phyloP scores from a whole-genome alignment of 2,888 invertebrate genomes.

The Ernsta delagoae region DNA sequence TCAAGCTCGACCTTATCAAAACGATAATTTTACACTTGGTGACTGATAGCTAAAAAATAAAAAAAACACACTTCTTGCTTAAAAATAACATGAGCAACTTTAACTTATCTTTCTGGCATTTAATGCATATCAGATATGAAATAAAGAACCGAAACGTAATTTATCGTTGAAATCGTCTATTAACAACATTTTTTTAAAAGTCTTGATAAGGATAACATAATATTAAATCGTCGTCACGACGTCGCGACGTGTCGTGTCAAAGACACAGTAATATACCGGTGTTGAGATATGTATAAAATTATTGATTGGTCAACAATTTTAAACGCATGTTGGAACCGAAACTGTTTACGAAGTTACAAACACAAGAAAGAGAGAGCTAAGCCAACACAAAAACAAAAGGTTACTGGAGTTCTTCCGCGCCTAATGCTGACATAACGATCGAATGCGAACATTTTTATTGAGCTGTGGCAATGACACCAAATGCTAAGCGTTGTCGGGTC shows the following conservation, averaged over 20 bases:
- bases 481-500: neutral
- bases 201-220: neutral
- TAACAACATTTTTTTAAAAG: neutral
- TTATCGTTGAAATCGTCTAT: neutral
- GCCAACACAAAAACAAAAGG: conserved; percentile 19
- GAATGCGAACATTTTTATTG: conserved; percentile 26
- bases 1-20: too few species aligned
- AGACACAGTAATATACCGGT: too few species aligned
- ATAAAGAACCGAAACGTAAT: neutral
- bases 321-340: neutral
- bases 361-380: conserved; percentile 8
- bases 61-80: too few species aligned
- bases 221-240: neutral
- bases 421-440: conserved; percentile 26
- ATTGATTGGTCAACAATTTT: neutral
- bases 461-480: conserved; percentile 27
- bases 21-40: too few species aligned
- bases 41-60: too few species aligned
- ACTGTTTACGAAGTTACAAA: neutral
- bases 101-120: neutral
- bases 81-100: neutral
- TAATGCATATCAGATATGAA: neutral
- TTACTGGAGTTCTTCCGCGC: conserved; percentile 12
- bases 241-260: too few species aligned
- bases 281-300: neutral